phyloP scores from a whole-genome alignment of 2,797 vertebrate species.

The Bradypodion ventrale region DNA sequence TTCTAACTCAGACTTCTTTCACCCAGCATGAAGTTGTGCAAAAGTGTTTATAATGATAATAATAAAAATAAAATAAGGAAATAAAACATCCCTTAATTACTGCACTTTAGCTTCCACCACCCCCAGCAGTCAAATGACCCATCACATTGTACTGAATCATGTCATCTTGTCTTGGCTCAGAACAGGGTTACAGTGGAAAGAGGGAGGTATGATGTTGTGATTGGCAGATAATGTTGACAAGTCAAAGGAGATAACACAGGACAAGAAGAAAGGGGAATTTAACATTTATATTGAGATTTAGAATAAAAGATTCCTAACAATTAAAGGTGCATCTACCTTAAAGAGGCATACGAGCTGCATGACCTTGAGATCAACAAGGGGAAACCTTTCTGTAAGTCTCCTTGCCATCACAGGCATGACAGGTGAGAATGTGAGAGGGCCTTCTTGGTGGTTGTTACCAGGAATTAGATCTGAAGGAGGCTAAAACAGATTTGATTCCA shows the following conservation, averaged over 20 bases:
- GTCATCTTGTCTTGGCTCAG: slow-evolving; percentile 15
- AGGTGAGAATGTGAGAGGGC: too few species aligned
- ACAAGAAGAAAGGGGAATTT: not conserved
- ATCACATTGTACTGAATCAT: slow-evolving; percentile 27
- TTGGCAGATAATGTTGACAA: too few species aligned
- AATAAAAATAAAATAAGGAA: not conserved
- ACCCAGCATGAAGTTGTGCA: not conserved
- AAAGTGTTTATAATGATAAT: not conserved
- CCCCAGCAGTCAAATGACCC: slow-evolving; percentile 49
- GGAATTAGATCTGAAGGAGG: too few species aligned
- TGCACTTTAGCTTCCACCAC: slow-evolving; percentile 10
- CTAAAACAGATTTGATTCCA: too few species aligned
- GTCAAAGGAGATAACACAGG: not conserved
- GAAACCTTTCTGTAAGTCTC: too few species aligned
- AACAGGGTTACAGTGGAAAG: rapidly evolving
- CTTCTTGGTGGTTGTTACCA: too few species aligned
- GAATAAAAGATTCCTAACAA: not conserved
- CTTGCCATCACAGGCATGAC: too few species aligned
- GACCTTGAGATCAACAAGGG: too few species aligned
- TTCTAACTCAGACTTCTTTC: slow-evolving; percentile 25
- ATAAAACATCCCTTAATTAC: slow-evolving; percentile 31
- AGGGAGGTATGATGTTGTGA: not conserved
- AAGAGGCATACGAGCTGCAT: not conserved
- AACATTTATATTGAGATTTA: not conserved
- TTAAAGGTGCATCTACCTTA: not conserved